Base-by-base conservation (phyloP, 2,888 invertebrate species). In the Pollenia amentaria region DNA sequence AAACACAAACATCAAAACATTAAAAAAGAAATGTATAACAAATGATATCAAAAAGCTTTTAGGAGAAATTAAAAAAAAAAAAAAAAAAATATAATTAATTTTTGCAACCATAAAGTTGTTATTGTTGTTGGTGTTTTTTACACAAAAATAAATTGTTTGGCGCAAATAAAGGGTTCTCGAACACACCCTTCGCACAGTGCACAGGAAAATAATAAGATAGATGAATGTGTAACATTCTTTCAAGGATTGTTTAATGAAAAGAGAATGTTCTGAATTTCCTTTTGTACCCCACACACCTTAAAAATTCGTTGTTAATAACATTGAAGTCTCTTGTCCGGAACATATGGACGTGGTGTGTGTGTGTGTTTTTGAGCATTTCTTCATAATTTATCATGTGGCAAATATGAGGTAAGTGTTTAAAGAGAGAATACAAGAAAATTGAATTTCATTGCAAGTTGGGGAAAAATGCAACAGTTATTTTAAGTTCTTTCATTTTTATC, bases 71-170 rank as follows among this genome's bases (percentile, higher is more conserved):
- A 69, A 78, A 60, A 40, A 21, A 29, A 46, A 65, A 29, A 29
- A 38, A 64, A 64, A 53, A 64, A 72, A 21, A 55, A 12, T 67
- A 48, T 75, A 81, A 75, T 67, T 81, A 60, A 60, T 73, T 67
- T 81, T 82, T 53, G 16, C 51, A 53, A 53, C 40, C 53, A 53
- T 12, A 38, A 69, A 53, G 12, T 18, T 75, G 46, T 21, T 72
- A 16, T 48, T 72, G 65, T 46, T 78, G 16, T 60, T 48, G 12
- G 18, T 40, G n/a, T 64, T 42, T 44, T 18, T 8, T 44, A 65
- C 18, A 70, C 42, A 29, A 67, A 75, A 60, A 51, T 9, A 51
- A 69, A 75, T 75, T 67, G 67, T 51, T 75, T 46, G 1, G 21
- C 55, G 14, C 9, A 46, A 44, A 53, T 70, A 12, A 44, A 69